Base-by-base conservation (phyloP, 2,888 invertebrate species). In the Nezara viridula region DNA sequence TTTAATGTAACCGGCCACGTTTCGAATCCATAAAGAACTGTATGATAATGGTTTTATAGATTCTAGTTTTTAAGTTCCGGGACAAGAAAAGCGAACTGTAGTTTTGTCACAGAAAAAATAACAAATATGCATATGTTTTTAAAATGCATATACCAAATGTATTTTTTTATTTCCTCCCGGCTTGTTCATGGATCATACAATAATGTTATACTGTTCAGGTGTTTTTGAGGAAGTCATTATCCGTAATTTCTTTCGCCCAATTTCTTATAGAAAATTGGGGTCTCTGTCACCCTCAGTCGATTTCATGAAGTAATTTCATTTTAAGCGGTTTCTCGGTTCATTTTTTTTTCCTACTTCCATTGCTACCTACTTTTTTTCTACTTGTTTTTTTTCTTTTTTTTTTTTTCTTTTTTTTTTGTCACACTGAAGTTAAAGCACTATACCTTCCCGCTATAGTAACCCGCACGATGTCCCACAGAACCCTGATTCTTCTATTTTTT, bases 281-380 rank as follows among this genome's bases (percentile, higher is more conserved):
- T 21, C 66, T 77, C 24, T 40, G 40, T 77, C 66, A 32, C 77
- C 73, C 44, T 40, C 10, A 24, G 37, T 2, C 7, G 19, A 9
- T 19, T 44, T 77, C 77, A 77, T 77, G 44, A 77, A 16, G 77
- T 77, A 77, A 77, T 77, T 77, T 77, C 77, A 21, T 77, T 77
- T 77, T 77, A 77, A 77, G 32, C 9, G 77, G 37, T 40, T 40
- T 37, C 40, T 40, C 32, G 77, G 40, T 10, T 40, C 77, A 40
- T 2, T 77, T 24, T 77, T 40, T 77, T 77, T 77, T 77, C 19
- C 21, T 37, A 1, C 27, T 14, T 60, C 60, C 14, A 32, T 32
- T 27, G 16, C 66, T 66, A 66, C 66, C 66, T 66, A 32, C 32
- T 10, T 32, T 66, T 66, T 6, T 32, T 73, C n/a, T n/a, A n/a